phyloP scores from a whole-genome alignment of 2,113 vertebrate species.

The Malurus cyaneus region DNA sequence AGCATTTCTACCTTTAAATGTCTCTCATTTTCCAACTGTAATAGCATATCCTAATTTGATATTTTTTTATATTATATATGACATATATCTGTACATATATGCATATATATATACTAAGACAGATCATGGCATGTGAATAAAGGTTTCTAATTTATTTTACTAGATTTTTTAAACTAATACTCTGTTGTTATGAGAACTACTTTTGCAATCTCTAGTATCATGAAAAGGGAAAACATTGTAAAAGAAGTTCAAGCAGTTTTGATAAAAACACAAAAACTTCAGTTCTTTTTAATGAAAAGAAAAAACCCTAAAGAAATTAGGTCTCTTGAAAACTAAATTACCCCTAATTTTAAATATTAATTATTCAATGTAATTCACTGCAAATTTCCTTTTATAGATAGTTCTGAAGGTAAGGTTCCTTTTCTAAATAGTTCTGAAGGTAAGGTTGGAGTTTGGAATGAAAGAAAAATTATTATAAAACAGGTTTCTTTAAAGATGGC shows the following conservation, averaged over 20 bases:
- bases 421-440: not conserved
- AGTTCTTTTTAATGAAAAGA: not conserved
- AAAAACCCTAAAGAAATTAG: not conserved
- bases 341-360: not conserved
- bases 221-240: not conserved
- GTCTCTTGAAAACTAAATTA: not conserved
- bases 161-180: not conserved
- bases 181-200: not conserved
- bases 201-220: not conserved
- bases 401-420: not conserved
- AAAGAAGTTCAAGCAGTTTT: not conserved
- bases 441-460: not conserved
- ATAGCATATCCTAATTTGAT: not conserved
- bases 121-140: not conserved
- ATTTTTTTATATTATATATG: not conserved
- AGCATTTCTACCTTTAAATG: not conserved
- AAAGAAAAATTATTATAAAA: not conserved
- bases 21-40: not conserved
- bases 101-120: not conserved
- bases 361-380: not conserved
- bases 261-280: not conserved
- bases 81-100: not conserved
- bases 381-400: not conserved
- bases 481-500: not conserved
- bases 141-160: conserved; percentile 13